Evolutionary conservation across 2,888 invertebrate genomes (phyloP), one percentile per base, ranked within the genome.

Genomic region (Tillus elongatus): DNA sequence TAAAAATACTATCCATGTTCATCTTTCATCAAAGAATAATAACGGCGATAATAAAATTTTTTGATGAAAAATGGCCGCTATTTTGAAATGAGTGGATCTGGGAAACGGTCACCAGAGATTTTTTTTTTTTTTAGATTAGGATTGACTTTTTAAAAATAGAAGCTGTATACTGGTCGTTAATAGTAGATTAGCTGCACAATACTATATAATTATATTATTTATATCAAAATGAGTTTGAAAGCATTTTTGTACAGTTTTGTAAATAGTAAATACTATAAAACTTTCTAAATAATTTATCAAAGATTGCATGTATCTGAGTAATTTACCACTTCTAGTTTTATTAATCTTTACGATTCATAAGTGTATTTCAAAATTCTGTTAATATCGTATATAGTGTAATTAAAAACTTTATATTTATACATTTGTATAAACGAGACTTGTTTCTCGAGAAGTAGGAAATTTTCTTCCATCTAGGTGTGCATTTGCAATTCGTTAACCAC

Each of bases 201-300:
- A n/a, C n/a, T n/a, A n/a, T n/a, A n/a, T n/a, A n/a, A n/a, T n/a
- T n/a, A n/a, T n/a, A n/a, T n/a, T 19, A n/a, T 19, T 19, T 19
- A 19, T 19, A 19, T n/a, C n/a, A n/a, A n/a, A n/a, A n/a, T n/a
- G n/a, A n/a, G 24, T 19, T 6, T 19, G n/a, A 19, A 19, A 19
- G 6, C 29, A 29, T 35, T 35, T 39, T 30, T 19, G 24, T 19
- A 19, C 24, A 19, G n/a, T 19, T 19, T 19, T 19, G 24, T 19
- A 19, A 19, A 19, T 19, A 19, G 6, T n/a, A 8, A 19, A 19
- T 19, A 19, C 24, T 19, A 19, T 8, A 6, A 8, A 19, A 19
- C 24, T n/a, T 19, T 19, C 24, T 19, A 19, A 19, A 6, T 19
- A n/a, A 19, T n/a, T 19, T 19, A 8, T 19, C n/a, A 19, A n/a